A percentile compares a stretch with the other conserved stretches of the same genome.
Conservation (phyloP, 2,888 invertebrate genomes). For the Ommatoiulus sabulosus region DNA sequence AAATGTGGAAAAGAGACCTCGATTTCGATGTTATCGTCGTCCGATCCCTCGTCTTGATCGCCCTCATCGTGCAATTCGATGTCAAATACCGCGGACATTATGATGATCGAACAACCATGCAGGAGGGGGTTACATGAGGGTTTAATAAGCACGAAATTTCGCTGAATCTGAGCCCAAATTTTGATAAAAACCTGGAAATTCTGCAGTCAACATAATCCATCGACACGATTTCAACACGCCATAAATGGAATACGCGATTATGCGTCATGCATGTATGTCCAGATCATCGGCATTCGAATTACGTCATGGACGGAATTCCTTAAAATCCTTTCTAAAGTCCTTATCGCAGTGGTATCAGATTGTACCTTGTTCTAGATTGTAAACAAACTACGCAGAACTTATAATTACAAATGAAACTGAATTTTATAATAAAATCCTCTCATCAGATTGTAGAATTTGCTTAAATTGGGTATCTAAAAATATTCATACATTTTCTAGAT, state of each 20-base stretch:
- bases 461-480: no score
- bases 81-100: slow-evolving; percentile 57
- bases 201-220: background rate
- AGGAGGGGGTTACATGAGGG: background rate
- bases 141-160: background rate
- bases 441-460: no score
- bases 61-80: slow-evolving; percentile 57
- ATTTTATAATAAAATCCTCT: no score
- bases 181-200: background rate
- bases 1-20: background rate
- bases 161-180: background rate
- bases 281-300: background rate
- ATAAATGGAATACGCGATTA: background rate
- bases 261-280: background rate
- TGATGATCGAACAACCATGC: background rate
- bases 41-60: background rate
- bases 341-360: background rate
- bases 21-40: background rate
- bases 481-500: background rate
- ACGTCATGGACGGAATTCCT: background rate
- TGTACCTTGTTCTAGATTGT: background rate
- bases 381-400: no score
- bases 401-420: no score
- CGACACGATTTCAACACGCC: background rate
- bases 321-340: background rate